These are phyloP conservation scores for Drosophila silvestris DNA, from an alignment of 2,888 invertebrate species.

Conservation along the genomic window DNA sequence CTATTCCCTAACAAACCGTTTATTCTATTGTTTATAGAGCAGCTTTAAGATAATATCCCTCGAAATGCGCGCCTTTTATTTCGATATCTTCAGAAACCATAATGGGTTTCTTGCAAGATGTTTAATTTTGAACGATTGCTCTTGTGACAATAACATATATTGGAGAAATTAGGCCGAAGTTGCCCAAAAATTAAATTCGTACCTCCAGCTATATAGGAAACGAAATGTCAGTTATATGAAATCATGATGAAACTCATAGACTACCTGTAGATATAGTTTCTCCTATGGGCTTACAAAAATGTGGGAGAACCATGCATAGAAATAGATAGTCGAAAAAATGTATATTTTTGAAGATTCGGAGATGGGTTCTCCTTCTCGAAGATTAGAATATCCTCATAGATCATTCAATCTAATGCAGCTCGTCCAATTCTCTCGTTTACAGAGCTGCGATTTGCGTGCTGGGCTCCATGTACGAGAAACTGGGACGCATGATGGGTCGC, in stretches of 20 bases:
- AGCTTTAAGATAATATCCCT: background rate
- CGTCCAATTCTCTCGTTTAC: slow-evolving; percentile 55
- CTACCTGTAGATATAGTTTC: no score
- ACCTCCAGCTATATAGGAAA: no score
- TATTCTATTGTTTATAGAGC: background rate
- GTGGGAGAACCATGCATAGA: background rate
- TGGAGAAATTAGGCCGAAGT: background rate
- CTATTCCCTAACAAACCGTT: background rate
- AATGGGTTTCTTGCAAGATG: background rate
- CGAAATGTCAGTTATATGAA: no score
- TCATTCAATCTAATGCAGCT: background rate
- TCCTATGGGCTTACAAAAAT: no score
- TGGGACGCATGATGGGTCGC: slow-evolving; percentile 99
- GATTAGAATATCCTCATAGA: background rate
- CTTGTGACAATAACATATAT: no score
- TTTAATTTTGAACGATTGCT: background rate
- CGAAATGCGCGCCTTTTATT: background rate
- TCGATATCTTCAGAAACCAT: no score
- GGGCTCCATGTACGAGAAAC: slow-evolving; percentile 98
- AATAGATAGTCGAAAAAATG: background rate
- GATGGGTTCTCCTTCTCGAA: background rate
- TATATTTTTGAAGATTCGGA: background rate
- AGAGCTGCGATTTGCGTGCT: slow-evolving; percentile 98
- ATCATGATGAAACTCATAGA: no score
- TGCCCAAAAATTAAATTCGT: no score